Conservation (phyloP, 2,113 vertebrate species). For the Antechinus stuartii region DNA sequence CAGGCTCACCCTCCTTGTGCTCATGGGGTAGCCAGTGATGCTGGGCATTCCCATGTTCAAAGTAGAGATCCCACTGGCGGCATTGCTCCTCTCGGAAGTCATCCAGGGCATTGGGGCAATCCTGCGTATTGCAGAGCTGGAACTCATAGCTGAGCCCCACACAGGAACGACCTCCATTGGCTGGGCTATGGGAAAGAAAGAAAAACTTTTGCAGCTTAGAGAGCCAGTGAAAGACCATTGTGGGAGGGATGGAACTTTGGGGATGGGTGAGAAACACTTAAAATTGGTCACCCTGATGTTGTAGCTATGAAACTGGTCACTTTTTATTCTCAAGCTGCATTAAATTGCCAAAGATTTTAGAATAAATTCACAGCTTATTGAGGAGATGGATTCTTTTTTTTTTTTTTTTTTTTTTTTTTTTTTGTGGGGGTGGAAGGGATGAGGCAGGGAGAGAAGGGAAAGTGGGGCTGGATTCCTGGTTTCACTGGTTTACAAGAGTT, state of each 20-base stretch:
- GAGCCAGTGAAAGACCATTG: background rate
- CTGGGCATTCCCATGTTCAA: constrained; percentile 90
- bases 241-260: background rate
- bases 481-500: background rate
- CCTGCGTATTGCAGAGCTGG: constrained; percentile 93
- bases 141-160: constrained; percentile 92
- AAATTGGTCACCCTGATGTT: background rate
- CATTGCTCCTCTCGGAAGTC: constrained; percentile 96
- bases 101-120: constrained; percentile 90
- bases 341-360: background rate
- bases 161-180: constrained; percentile 93
- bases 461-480: background rate
- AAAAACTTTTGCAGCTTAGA: background rate
- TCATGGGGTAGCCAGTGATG: constrained; percentile 98
- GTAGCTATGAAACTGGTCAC: background rate
- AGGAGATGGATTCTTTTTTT: background rate
- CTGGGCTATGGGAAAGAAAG: constrained; percentile 86
- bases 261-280: background rate
- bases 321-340: background rate
- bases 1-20: constrained; percentile 91
- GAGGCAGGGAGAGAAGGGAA: background rate
- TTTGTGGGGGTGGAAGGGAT: too few species aligned
- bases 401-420: background rate
- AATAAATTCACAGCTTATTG: background rate
- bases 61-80: constrained; percentile 90